Percentiles rank a stretch among this genome's conserved stretches.
These are phyloP conservation scores for Stenolophus ochropezus DNA, from an alignment of 2,888 invertebrate genomes.

Conservation along the genomic window DNA sequence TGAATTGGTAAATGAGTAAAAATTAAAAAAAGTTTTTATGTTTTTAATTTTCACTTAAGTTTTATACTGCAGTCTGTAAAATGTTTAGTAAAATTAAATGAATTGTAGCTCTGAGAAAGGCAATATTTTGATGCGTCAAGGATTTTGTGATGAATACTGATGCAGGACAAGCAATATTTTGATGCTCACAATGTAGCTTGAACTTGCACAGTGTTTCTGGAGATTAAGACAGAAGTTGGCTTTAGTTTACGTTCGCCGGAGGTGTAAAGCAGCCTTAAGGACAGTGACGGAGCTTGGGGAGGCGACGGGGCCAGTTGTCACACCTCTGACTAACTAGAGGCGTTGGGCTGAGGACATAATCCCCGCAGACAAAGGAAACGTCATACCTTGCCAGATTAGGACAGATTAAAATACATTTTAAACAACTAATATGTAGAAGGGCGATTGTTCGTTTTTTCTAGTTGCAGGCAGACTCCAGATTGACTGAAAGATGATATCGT, in stretches of 20 bases:
- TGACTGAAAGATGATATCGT: slow-evolving; percentile 55
- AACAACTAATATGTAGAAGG: slow-evolving; percentile 70
- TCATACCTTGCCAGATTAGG: slow-evolving; percentile 72
- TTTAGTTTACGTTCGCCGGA: neutral
- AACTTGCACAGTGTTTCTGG: no score
- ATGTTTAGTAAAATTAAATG: no score
- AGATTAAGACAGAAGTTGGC: neutral
- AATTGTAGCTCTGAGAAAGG: no score
- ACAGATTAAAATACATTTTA: slow-evolving; percentile 71
- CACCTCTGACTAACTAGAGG: slow-evolving; percentile 67
- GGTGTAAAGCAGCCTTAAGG: neutral
- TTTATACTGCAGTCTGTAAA: no score
- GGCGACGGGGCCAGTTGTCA: slow-evolving; percentile 63
- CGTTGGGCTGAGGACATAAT: slow-evolving; percentile 70
- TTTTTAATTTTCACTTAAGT: no score
- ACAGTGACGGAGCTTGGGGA: neutral
- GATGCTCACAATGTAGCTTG: no score
- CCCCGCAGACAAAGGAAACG: slow-evolving; percentile 70
- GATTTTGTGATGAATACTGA: no score
- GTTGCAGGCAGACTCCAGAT: slow-evolving; percentile 12
- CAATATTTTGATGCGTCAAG: no score
- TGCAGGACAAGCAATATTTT: no score
- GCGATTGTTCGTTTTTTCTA: slow-evolving; percentile 54
- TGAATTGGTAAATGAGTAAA: no score
- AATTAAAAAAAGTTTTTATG: no score